Evolutionary conservation across 2,888 invertebrate genomes (phyloP), one percentile per base, ranked within the genome.

Genomic region (Flexamia atlantica): DNA sequence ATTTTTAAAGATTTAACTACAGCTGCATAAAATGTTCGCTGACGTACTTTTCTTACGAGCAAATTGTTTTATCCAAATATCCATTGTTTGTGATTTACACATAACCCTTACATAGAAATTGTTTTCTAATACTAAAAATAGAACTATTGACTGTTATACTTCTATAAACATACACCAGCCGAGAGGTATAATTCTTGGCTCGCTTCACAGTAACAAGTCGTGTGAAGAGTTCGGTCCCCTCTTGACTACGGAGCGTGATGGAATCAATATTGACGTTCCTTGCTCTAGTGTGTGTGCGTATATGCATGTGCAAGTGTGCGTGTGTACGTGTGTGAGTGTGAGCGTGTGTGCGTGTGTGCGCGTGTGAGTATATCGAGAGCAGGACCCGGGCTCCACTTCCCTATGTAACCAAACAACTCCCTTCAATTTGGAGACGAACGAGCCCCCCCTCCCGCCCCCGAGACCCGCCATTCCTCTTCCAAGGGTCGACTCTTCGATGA

Each of bases 201-300:
- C n/a, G n/a, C n/a, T n/a, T n/a, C n/a, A n/a, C n/a, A n/a, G n/a
- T n/a, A n/a, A n/a, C n/a, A n/a, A n/a, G n/a, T n/a, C n/a, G n/a
- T n/a, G 68, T 9, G 14, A 36, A 36, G 23, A 40, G 42, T 32
- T 23, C 72, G 76, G 32, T 28, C 36, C 40, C 76, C 76, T 23
- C 76, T 46, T n/a, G 72, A 40, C n/a, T 30, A 12, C 70, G 20
- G 30, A 76, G 76, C 28, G 46, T 42, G 76, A 76, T 76, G 46
- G 76, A 76, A 76, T 76, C 76, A 76, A 76, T 76, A 76, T 76
- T 76, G 76, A 76, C 40, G 76, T 40, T 40, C 64, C 17, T 1
- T 28, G 17, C 64, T 57, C 57, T 20, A 20, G 57, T 7, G 4
- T 7, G 4, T 60, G 70, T 32, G 72, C 23, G 72, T 40, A 42